These are phyloP conservation scores for Teinopalpus imperialis DNA, from an alignment of 2,888 invertebrate species.

Conservation along the genomic window DNA sequence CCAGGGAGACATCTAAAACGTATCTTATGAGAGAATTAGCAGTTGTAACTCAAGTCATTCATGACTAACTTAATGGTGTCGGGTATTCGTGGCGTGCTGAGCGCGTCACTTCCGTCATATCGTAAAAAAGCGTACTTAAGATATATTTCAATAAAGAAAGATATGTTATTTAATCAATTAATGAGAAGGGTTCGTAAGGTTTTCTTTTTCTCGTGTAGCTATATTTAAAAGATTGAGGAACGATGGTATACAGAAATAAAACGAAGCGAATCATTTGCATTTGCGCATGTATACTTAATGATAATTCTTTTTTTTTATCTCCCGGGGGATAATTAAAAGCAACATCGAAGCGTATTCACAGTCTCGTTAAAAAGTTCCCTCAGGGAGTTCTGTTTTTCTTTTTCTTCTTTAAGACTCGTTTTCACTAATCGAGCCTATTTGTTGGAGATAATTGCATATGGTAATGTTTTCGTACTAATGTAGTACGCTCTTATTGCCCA, in stretches of 20 bases:
- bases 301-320: background rate
- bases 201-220: too few species aligned
- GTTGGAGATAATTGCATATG: conserved; percentile 3
- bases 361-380: conserved; percentile 19
- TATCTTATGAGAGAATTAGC: too few species aligned
- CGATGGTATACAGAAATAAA: background rate
- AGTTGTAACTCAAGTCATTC: too few species aligned
- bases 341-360: conserved; percentile 11
- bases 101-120: too few species aligned
- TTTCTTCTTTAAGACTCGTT: background rate
- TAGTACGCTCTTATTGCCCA: background rate
- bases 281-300: conserved; percentile 1
- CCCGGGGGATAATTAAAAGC: conserved; percentile 11
- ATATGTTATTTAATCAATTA: too few species aligned
- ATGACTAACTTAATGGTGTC: too few species aligned
- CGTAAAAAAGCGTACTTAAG: too few species aligned
- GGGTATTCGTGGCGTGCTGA: too few species aligned
- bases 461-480: background rate
- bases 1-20: too few species aligned
- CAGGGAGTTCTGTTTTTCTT: background rate
- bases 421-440: conserved; percentile 18
- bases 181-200: too few species aligned
- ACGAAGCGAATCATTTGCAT: conserved; percentile 2
- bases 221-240: background rate
- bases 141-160: too few species aligned